These are phyloP conservation scores for Vannuccia rotundouncinata DNA, from an alignment of 2,888 invertebrate species.

Conservation along the genomic window DNA sequence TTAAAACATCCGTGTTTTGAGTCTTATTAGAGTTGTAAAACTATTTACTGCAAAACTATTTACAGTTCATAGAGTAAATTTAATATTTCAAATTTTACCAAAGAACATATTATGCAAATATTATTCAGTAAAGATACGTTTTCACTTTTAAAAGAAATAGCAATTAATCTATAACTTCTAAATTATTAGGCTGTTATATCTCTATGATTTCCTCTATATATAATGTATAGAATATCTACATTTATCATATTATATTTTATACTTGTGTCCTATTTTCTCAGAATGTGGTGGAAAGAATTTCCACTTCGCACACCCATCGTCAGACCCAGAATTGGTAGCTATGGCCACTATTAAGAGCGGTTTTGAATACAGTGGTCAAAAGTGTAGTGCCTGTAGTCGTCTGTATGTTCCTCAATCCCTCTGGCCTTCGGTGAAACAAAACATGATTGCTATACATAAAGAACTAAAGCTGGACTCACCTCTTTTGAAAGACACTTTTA, in stretches of 20 bases:
- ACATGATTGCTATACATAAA: slow-evolving; percentile 65
- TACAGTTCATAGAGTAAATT: too few species aligned
- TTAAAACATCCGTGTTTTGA: too few species aligned
- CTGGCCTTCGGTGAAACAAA: slow-evolving; percentile 66
- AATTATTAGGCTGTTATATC: too few species aligned
- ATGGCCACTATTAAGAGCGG: slow-evolving; percentile 78
- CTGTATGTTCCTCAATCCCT: slow-evolving; percentile 86
- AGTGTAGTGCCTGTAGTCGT: slow-evolving; percentile 96
- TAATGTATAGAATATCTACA: not conserved
- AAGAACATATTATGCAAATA: too few species aligned
- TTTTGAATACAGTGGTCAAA: slow-evolving; percentile 90
- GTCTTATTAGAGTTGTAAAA: too few species aligned
- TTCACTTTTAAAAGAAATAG: too few species aligned
- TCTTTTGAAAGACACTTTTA: slow-evolving; percentile 67
- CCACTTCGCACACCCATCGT: slow-evolving; percentile 87
- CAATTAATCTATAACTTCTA: too few species aligned
- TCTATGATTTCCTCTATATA: not conserved
- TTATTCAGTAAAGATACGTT: too few species aligned
- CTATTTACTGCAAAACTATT: too few species aligned
- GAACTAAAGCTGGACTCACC: slow-evolving; percentile 76
- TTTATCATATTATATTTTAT: slow-evolving; percentile 3
- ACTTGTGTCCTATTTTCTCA: too few species aligned
- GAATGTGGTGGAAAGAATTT: slow-evolving; percentile 99
- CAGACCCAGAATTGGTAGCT: slow-evolving; percentile 74
- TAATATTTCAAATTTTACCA: too few species aligned